A percentile compares a stretch with the other conserved stretches of the same genome.
Evolutionary conservation across 1,140 invertebrate genomes (phyloP).

Genomic region (Chelonus insularis): DNA sequence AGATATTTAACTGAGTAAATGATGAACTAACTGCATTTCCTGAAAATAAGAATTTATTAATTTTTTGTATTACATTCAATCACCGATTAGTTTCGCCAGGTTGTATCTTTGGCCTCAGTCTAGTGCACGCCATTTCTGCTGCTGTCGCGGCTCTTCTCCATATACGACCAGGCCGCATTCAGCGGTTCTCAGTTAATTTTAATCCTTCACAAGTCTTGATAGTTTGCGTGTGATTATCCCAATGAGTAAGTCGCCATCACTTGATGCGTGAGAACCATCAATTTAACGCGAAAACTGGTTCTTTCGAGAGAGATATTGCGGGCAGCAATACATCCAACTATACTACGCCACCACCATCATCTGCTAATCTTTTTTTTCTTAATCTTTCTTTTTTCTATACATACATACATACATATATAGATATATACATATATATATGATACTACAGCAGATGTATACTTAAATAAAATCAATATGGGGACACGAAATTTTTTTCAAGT

Average conservation of each 20-base stretch:
- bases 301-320: slow-evolving; percentile 34
- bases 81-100: no score
- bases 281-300: slow-evolving; percentile 55
- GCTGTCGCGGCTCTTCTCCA: no score
- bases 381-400: slow-evolving; percentile 10
- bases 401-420: no score
- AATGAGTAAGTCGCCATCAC: slow-evolving; percentile 20
- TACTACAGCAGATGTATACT: no score
- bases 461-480: no score
- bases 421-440: no score
- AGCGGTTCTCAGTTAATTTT: background rate
- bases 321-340: no score
- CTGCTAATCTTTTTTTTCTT: background rate
- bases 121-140: slow-evolving; percentile 1
- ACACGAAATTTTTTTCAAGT: no score
- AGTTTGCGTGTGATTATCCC: slow-evolving; percentile 21
- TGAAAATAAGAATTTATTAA: background rate
- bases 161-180: slow-evolving; percentile 33
- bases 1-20: background rate
- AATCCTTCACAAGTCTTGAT: background rate
- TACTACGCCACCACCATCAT: no score
- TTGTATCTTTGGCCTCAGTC: background rate
- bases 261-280: slow-evolving; percentile 45
- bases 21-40: background rate
- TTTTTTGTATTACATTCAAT: background rate